These are phyloP conservation scores for Diglossa brunneiventris DNA, from an alignment of 2,113 vertebrate species.

Conservation along the genomic window DNA sequence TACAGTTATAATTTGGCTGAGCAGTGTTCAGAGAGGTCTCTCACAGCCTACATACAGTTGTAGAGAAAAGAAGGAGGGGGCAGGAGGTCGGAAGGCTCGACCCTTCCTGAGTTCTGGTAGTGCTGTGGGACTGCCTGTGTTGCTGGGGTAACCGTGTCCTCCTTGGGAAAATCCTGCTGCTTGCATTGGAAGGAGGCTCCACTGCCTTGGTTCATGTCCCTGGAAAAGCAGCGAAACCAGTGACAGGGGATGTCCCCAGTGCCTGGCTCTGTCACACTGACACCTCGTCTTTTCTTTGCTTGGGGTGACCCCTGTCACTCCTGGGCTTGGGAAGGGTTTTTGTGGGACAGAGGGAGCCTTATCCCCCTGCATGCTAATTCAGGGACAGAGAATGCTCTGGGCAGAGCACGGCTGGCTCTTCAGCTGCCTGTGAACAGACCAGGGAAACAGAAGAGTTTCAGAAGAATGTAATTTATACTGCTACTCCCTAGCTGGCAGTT, in stretches of 20 bases:
- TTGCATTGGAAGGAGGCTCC: not conserved
- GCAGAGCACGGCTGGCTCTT: not conserved
- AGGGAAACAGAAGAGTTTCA: not conserved
- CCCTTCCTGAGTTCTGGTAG: fast-evolving
- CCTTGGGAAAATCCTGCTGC: not conserved
- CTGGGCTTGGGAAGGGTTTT: not conserved
- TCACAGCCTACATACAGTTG: not conserved
- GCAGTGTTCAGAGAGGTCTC: not conserved
- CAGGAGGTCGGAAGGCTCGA: not conserved
- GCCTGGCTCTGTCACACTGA: not conserved
- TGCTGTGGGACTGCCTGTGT: not conserved
- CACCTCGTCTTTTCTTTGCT: not conserved
- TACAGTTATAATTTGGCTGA: not conserved
- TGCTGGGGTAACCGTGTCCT: not conserved
- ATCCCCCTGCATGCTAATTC: not conserved
- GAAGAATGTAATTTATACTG: not conserved
- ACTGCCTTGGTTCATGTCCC: not conserved
- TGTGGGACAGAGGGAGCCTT: not conserved
- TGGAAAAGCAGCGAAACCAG: not conserved
- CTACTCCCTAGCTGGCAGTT: not conserved
- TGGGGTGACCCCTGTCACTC: not conserved
- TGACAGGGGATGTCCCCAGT: not conserved
- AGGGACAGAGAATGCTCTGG: not conserved
- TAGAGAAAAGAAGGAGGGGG: not conserved
- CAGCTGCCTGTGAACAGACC: not conserved